Evolutionary conservation across 2,797 vertebrate genomes (phyloP).

Genomic region (Melanotaenia parkinsoni): DNA sequence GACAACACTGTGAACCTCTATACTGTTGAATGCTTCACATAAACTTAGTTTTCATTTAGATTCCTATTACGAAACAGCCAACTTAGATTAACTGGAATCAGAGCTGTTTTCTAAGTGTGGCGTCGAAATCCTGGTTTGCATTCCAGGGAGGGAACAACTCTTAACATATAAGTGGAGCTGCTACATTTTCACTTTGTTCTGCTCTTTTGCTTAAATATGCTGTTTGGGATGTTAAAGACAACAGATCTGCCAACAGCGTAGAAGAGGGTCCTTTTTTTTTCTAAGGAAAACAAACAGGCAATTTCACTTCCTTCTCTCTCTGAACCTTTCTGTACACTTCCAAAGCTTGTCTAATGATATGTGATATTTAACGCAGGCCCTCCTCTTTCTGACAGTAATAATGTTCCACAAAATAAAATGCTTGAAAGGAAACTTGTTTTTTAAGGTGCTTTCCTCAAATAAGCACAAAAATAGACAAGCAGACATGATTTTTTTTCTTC

Average conservation of each 20-base stretch:
- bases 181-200: constrained; percentile 7
- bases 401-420: constrained; percentile 40
- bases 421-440: constrained; percentile 38
- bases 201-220: constrained; percentile 3
- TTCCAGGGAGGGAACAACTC: constrained; percentile 1
- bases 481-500: constrained; percentile 64
- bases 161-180: neutral
- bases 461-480: constrained; percentile 60
- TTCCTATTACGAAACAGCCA: neutral
- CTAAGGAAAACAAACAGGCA: neutral
- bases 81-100: neutral
- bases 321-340: constrained; percentile 1
- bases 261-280: neutral
- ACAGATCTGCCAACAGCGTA: neutral
- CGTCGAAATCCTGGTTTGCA: constrained; percentile 1
- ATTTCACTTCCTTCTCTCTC: neutral
- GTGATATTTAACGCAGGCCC: constrained; percentile 26
- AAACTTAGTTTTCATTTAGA: neutral
- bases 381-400: constrained; percentile 25
- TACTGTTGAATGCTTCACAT: neutral
- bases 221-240: neutral
- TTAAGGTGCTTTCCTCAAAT: constrained; percentile 44
- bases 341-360: constrained; percentile 7
- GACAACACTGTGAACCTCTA: no score
- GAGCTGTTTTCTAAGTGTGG: neutral